phyloP scores from a whole-genome alignment of 1,140 invertebrate genomes.

The Caenorhabditis remanei region DNA sequence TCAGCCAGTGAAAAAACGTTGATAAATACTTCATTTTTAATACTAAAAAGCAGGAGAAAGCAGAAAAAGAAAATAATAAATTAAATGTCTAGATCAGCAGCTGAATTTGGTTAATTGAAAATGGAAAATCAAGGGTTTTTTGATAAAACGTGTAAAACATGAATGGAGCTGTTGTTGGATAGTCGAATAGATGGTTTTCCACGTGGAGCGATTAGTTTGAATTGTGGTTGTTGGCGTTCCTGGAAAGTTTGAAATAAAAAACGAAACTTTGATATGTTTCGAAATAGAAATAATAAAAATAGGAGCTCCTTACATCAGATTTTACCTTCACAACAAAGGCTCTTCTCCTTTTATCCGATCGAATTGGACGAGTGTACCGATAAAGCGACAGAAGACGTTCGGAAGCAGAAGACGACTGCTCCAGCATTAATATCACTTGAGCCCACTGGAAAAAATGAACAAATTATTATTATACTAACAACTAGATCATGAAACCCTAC shows the following conservation, averaged over 20 bases:
- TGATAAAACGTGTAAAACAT: slow-evolving; percentile 35
- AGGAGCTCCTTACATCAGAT: background rate
- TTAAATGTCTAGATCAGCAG: background rate
- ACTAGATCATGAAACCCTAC: slow-evolving; percentile 79
- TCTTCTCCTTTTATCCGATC: slow-evolving; percentile 83
- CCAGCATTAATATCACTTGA: slow-evolving; percentile 92
- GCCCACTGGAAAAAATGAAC: slow-evolving; percentile 91
- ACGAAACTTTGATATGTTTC: too few relatives aligned
- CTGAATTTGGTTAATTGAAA: background rate
- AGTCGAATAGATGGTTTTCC: slow-evolving; percentile 46
- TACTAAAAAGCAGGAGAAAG: too few relatives aligned
- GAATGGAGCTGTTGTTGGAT: slow-evolving; percentile 54
- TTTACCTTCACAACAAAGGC: slow-evolving; percentile 85
- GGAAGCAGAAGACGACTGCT: slow-evolving; percentile 89
- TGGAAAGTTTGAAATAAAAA: background rate
- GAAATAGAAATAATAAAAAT: too few relatives aligned
- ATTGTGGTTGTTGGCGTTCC: slow-evolving; percentile 39
- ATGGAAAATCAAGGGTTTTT: background rate
- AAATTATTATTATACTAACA: background rate
- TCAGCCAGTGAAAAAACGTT: too few relatives aligned
- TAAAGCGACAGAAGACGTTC: slow-evolving; percentile 87
- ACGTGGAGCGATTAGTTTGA: slow-evolving; percentile 25
- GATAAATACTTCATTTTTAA: too few relatives aligned
- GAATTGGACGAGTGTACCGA: slow-evolving; percentile 92
- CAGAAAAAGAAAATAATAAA: background rate